Evolutionary conservation across 2,888 invertebrate species (phyloP), one percentile per base, ranked within the genome.

Genomic region (Netelia melanura): DNA sequence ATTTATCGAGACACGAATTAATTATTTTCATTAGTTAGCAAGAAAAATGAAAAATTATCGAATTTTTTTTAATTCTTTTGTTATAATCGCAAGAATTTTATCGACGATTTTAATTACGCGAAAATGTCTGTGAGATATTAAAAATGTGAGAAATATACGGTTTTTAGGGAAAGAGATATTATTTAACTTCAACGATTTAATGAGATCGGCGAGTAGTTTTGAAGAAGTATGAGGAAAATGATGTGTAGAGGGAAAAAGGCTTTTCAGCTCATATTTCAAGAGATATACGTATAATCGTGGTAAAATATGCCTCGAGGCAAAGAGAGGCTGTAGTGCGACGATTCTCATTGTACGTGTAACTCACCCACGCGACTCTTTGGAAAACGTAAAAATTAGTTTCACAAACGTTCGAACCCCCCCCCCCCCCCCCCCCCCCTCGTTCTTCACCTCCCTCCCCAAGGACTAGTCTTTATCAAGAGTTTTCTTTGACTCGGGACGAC

Each of bases 251-350:
- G 30, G 14, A 25, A 25, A 54, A 68, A 14, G 23, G 17, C 56
- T 83, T 75, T 80, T 79, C 25, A 79, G 48, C 10, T 30, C 9
- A 54, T 3, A 8, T 48, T 38, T 75, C 38, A 80, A 83, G 70
- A 75, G 75, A 75, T 38, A 71, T 75, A 52, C 56, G 70, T 30
- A 30, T 38, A 38, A 38, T 38, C 38, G 75, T 58, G 48, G 44
- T 8, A 75, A 65, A 64, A 64, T 38, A 79, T 3, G 64, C 70
- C 70, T 17, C n/a, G 54, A 70, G 81, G 62, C 70, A 56, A 17
- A 74, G 65, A 56, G 56, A 65, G 65, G 30, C 44, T 58, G 5
- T 67, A n/a, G 44, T 8, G 56, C n/a, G 1, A 10, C n/a, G 48
- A 80, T 72, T 67, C 48, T 6, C 38, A 38, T 38, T 38, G 6